These are phyloP conservation scores for Sturmia bella DNA, from an alignment of 2,888 invertebrate species.

Conservation along the genomic window DNA sequence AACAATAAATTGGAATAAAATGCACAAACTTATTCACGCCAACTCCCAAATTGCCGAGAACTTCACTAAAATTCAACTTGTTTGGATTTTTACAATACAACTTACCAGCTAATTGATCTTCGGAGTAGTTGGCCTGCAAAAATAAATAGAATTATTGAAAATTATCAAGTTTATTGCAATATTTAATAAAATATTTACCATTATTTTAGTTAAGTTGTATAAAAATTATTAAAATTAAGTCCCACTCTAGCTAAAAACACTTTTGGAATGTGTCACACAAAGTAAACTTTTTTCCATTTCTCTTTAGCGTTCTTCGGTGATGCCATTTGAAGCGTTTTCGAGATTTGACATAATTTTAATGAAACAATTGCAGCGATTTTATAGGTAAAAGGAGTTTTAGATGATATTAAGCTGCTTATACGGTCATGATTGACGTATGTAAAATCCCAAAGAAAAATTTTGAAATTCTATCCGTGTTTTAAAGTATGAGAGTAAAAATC, in stretches of 20 bases:
- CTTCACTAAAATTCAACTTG: not conserved
- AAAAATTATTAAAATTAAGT: conserved; percentile 47
- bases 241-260: conserved; percentile 60
- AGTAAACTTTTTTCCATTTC: conserved; percentile 37
- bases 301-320: conserved; percentile 37
- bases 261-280: conserved; percentile 71
- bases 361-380: conserved; percentile 22
- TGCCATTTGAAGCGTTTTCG: not conserved
- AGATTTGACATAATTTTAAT: too few relatives aligned
- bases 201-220: conserved; percentile 58
- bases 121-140: conserved; percentile 90
- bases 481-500: too few relatives aligned
- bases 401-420: too few relatives aligned
- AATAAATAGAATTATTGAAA: conserved; percentile 31
- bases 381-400: too few relatives aligned
- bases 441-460: too few relatives aligned
- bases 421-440: too few relatives aligned
- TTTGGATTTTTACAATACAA: conserved; percentile 73
- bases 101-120: conserved; percentile 96
- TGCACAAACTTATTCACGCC: conserved; percentile 42
- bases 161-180: not conserved
- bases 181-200: conserved; percentile 62
- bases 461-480: too few relatives aligned
- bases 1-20: conserved; percentile 22
- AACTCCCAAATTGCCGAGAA: conserved; percentile 57